A percentile compares a stretch with the other conserved stretches of the same genome.
These are phyloP conservation scores for Clarias laeviceps DNA, from an alignment of 2,797 vertebrate species.

Conservation along the genomic window DNA sequence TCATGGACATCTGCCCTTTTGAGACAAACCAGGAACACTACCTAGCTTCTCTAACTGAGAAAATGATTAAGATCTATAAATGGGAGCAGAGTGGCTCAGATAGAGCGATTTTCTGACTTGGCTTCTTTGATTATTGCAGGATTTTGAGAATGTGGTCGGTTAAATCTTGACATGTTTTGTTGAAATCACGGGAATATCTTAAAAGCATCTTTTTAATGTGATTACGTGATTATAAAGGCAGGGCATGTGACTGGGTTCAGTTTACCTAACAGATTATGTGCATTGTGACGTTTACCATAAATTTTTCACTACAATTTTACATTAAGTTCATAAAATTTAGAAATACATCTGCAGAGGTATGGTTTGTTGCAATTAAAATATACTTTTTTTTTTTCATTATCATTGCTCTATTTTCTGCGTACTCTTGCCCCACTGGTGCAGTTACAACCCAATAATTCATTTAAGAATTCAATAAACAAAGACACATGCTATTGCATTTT, in stretches of 20 bases:
- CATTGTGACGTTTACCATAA: not conserved
- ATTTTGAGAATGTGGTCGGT: not conserved
- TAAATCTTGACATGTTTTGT: not conserved
- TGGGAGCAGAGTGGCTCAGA: conserved; percentile 74
- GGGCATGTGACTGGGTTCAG: not conserved
- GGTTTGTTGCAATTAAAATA: not conserved
- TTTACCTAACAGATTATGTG: not conserved
- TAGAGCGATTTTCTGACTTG: not conserved
- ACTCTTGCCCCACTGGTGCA: not conserved
- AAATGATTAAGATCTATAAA: conserved; percentile 87
- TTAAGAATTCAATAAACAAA: not conserved
- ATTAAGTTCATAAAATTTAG: not conserved
- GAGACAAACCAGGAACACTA: conserved; percentile 81
- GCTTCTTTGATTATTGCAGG: not conserved
- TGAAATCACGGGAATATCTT: conserved; percentile 20
- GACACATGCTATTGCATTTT: not conserved
- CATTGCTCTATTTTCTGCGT: not conserved
- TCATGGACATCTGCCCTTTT: conserved; percentile 89
- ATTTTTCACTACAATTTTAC: not conserved
- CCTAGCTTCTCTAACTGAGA: conserved; percentile 90
- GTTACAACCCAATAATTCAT: not conserved
- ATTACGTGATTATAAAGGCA: not conserved
- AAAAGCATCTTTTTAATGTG: not conserved
- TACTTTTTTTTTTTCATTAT: not conserved
- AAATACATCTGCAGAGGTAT: not conserved